Base-by-base conservation (phyloP, 2,888 invertebrate genomes). In the Agrotis segetum region DNA sequence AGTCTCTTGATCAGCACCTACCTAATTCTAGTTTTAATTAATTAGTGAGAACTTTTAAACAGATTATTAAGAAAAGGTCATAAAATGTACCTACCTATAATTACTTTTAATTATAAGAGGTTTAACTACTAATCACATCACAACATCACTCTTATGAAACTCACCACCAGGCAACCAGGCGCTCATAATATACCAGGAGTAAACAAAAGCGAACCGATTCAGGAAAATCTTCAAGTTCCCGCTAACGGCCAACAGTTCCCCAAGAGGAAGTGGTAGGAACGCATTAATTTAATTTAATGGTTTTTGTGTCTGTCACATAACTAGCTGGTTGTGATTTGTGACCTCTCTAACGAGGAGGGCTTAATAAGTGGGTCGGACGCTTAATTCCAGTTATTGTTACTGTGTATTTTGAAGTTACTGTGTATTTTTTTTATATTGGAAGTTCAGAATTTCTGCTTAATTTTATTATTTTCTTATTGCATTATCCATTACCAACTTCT, bases 271-370 rank as follows among this genome's bases (percentile, higher is more conserved):
- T 90, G 92, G 90, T 90, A 83, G 85, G 87, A 90, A 88, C 88
- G 90, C 96, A 96, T 96, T 96, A 95, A 96, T 96, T 96, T 96
- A 95, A 94, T 96, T 96, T 96, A 92, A 96, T 96, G 96, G 96
- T 94, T 95, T 95, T 94, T 96, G 96, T 94, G 95, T 96, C 94
- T 96, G 96, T 96, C 96, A 96, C 93, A 91, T 89, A 82, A 91
- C 91, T 90, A 92, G 93, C 89, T 67, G 91, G 86, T 86, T 84
- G 87, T 95, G 96, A 96, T 96, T 96, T 96, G 96, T 96, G 89
- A 83, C 87, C 88, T 87, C 91, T 91, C 87, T 94, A 94, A 95
- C 94, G 92, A 94, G 92, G 88, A 88, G 84, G 88, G 88, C 86
- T 91, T 93, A 94, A 92, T 93, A 94, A 93, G 92, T 87, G 83